Conservation (phyloP, 2,797 vertebrate species). For the Chanos chanos region DNA sequence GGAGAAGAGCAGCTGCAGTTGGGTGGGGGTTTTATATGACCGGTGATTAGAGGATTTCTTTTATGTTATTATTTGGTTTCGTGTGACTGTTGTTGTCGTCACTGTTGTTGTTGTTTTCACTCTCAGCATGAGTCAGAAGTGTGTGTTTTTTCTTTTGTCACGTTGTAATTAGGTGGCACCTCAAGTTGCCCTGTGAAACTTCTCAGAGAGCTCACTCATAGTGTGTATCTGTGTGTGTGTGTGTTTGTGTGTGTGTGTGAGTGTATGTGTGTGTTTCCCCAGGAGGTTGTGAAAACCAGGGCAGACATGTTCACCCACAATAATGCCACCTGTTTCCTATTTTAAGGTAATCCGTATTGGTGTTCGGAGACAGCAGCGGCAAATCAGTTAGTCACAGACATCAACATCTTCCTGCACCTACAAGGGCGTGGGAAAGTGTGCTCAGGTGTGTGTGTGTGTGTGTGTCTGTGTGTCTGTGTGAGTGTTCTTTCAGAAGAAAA, state of each 20-base stretch:
- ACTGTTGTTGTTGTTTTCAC: too few relatives aligned
- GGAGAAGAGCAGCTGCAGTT: too few relatives aligned
- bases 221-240: conserved; percentile 1
- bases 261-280: conserved; percentile 1
- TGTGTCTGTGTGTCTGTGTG: too few relatives aligned
- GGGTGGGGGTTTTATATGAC: background rate
- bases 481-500: too few relatives aligned
- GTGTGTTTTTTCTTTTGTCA: conserved; percentile 28
- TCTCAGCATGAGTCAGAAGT: too few relatives aligned
- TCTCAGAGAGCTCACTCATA: too few relatives aligned
- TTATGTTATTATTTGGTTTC: conserved; percentile 13
- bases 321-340: conserved; percentile 35
- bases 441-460: too few relatives aligned
- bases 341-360: conserved; percentile 29
- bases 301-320: conserved; percentile 22
- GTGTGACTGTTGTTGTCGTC: conserved; percentile 14
- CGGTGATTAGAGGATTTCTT: background rate
- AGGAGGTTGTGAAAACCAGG: conserved; percentile 24
- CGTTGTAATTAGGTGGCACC: conserved; percentile 28
- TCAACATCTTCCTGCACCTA: background rate
- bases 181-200: conserved; percentile 21
- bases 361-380: conserved; percentile 23
- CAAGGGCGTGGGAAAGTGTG: conserved; percentile 17
- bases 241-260: conserved; percentile 3
- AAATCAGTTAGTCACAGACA: conserved; percentile 37